These are phyloP conservation scores for Sparus aurata DNA, from an alignment of 2,797 vertebrate genomes.

Conservation along the genomic window DNA sequence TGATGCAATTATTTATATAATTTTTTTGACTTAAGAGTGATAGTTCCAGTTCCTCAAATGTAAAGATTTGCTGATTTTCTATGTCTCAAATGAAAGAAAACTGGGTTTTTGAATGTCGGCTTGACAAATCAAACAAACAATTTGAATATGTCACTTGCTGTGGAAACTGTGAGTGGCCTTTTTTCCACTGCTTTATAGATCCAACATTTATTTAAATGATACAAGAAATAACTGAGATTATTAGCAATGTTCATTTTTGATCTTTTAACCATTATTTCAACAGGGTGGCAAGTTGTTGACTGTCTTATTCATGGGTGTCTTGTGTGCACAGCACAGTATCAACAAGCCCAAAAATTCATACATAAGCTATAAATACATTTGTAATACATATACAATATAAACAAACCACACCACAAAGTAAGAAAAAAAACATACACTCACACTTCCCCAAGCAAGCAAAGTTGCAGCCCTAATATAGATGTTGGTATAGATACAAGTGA, in stretches of 20 bases:
- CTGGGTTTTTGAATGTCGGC: neutral
- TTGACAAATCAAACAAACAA: neutral
- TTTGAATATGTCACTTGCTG: neutral
- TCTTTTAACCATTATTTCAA: no score
- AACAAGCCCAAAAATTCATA: no score
- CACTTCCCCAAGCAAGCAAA: no score
- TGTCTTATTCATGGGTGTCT: no score
- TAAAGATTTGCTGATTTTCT: neutral
- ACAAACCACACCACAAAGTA: no score
- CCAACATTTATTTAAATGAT: neutral
- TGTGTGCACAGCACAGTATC: no score
- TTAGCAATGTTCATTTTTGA: neutral
- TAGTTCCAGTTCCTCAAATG: neutral
- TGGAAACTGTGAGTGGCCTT: neutral
- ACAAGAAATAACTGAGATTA: neutral
- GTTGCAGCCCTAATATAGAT: neutral
- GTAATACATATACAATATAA: no score
- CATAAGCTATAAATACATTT: no score
- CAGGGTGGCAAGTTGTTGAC: no score
- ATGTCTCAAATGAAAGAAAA: neutral
- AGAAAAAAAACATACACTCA: no score
- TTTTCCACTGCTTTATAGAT: neutral
- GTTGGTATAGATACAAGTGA: neutral
- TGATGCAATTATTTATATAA: no score
- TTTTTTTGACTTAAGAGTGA: neutral